Base-by-base conservation (phyloP, 2,888 invertebrate genomes). In the Cryptops parisi region DNA sequence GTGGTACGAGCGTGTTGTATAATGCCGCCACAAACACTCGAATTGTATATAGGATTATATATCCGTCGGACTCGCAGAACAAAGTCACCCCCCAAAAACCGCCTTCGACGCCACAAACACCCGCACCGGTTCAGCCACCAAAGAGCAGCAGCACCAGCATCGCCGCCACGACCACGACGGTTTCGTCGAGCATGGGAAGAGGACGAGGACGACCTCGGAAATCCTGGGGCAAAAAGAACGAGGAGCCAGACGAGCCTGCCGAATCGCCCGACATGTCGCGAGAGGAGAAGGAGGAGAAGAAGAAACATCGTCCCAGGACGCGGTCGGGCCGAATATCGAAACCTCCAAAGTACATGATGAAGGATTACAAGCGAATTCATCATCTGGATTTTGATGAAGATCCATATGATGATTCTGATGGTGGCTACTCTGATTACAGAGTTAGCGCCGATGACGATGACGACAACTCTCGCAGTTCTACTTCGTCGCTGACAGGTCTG, bases 261-360 rank as follows among this genome's bases (percentile, higher is more conserved):
- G 66, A 66, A 49, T 62, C 60, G 19, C 65, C 66, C n/a, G 65
- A 65, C 54, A 52, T 69, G 24, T 62, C 65, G 1, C 63, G 62
- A 53, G 74, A 72, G 57, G 75, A 76, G 58, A 74, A 74, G 57
- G 72, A 74, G 47, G 69, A 70, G 15, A 63, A 64, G 55, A 71
- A 71, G 57, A 68, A 68, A 54, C 66, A 67, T 41, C 55, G 70
- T 24, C 74, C 75, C 1, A 67, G 76, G 51, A 77, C 77, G 17
- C 65, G 78, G 54, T 77, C 73, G 12, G 74, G 75, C 0, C 68
- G 78, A 47, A 68, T 78, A 25, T 77, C 76, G 1, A 71, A 76
- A 51, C 78, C 78, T 1, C 78, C 78, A 0, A 70, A 74, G 41
- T 76, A 77, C 60, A 76, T 78, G 74, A 72, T 77, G 19, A 73